phyloP scores from a whole-genome alignment of 2,888 invertebrate species.

The Mesopsocus fuscifrons region DNA sequence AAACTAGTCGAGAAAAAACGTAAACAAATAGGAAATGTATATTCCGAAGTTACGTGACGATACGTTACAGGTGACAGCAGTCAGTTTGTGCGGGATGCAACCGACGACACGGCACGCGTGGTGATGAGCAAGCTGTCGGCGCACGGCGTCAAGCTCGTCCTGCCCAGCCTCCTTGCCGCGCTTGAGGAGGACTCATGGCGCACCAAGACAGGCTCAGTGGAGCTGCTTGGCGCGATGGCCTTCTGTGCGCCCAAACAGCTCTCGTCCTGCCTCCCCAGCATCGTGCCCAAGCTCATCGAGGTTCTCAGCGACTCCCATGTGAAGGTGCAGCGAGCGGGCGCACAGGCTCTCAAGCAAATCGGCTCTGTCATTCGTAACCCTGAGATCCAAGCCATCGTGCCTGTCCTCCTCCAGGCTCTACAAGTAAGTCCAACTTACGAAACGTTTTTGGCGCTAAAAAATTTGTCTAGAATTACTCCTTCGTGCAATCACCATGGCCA shows the following conservation, averaged over 20 bases:
- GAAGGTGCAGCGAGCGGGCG: conserved; percentile 92
- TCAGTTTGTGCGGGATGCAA: conserved; percentile 87
- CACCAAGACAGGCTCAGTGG: conserved; percentile 91
- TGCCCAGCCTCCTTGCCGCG: conserved; percentile 83
- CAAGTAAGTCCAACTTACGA: conserved; percentile 36
- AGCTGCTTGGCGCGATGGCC: conserved; percentile 93
- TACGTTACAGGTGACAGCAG: too few species aligned
- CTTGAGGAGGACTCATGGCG: conserved; percentile 97
- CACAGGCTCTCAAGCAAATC: conserved; percentile 86
- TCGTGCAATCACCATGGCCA: too few species aligned
- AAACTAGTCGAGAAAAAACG: too few species aligned
- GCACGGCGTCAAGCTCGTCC: conserved; percentile 92
- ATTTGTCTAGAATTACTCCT: too few species aligned
- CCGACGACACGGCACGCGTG: conserved; percentile 89
- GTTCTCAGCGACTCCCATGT: conserved; percentile 94
- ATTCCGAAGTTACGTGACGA: too few species aligned
- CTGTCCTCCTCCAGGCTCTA: conserved; percentile 68
- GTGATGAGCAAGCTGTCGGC: conserved; percentile 90
- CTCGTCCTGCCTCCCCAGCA: conserved; percentile 91
- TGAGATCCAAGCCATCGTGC: conserved; percentile 89
- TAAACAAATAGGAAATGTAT: too few species aligned
- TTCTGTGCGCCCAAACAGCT: conserved; percentile 98
- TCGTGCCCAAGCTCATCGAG: conserved; percentile 94
- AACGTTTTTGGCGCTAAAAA: too few species aligned
- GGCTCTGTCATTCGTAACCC: conserved; percentile 97